Base-by-base conservation (phyloP, 2,888 invertebrate genomes). In the Blomia tropicalis region DNA sequence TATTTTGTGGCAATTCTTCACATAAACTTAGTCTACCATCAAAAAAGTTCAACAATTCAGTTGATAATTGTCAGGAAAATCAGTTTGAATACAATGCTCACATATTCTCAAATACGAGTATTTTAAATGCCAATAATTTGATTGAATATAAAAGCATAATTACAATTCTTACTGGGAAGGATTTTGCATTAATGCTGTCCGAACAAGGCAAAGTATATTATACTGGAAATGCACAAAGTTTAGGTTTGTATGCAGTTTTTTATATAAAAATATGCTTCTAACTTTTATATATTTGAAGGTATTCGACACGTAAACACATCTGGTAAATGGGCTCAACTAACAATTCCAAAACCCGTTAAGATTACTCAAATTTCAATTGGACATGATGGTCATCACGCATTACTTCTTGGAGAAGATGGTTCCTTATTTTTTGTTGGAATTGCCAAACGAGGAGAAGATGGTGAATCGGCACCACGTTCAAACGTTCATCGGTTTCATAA, bases 381-480 rank as follows among this genome's bases (percentile, higher is more conserved):
- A 0, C 92, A 93, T 71, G 95, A 96, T 72, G 91, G 92, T 1
- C 81, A 87, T 58, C 91, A 96, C 73, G 89, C 87, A 0, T 78
- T 95, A 59, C 74, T 96, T 31, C 80, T 95, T n/a, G 81, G 90
- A 43, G 90, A 93, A 70, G 90, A 90, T 72, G 96, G 96, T 1
- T 82, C 85, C 1, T 89, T 89, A 0, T 83, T 87, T 72, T 89
- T 89, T 75, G 79, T 79, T 68, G 89, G 95, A 7, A 84, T 87
- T 5, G 87, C 93, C 0, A 80, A 87, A 0, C 79, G 92, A 2
- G 93, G 95, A 29, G 93, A 93, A 75, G 93, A 93, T 73, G 92
- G 91, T 0, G 93, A 93, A 71, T 78, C 75, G 75, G 69, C 73
- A 70, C 7, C 67, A 92, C 3, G 78, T 91, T 2, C 85, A 87